Percentiles rank a stretch among this genome's conserved stretches.
phyloP scores from a whole-genome alignment of 2,113 vertebrate genomes.

The Eudyptes chrysolophus region DNA sequence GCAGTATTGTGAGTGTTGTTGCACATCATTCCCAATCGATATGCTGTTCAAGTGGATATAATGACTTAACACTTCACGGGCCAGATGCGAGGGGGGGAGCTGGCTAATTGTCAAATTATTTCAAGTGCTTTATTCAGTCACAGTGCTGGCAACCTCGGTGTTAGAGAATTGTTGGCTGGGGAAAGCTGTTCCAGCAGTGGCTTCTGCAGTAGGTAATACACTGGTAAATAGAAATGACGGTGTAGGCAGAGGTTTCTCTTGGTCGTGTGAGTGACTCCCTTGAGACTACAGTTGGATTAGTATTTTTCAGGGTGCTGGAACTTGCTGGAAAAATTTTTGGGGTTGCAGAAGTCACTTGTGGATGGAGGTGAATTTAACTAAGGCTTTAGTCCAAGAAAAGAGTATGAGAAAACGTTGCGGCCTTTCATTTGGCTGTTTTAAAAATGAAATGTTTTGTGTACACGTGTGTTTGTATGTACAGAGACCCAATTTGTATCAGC shows the following conservation, averaged over 20 bases:
- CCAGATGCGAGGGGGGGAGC: not conserved
- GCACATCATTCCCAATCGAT: accelerated
- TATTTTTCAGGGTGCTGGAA: not conserved
- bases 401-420: not conserved
- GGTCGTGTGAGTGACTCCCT: not conserved
- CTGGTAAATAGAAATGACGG: not conserved
- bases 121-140: not conserved
- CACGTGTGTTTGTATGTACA: accelerated
- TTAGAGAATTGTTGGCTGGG: not conserved
- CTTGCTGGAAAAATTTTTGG: not conserved
- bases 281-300: not conserved
- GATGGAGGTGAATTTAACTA: not conserved
- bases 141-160: not conserved
- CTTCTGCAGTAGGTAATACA: not conserved
- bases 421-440: not conserved
- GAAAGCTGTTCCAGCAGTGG: not conserved
- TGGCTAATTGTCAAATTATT: not conserved
- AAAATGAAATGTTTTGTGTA: not conserved
- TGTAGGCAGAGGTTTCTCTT: not conserved
- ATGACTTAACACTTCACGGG: not conserved
- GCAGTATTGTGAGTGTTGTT: accelerated
- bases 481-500: not conserved
- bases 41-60: not conserved
- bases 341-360: not conserved
- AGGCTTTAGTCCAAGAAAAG: not conserved